Conservation (phyloP, 2,113 vertebrate genomes). For the Thalassarche chlororhynchos region DNA sequence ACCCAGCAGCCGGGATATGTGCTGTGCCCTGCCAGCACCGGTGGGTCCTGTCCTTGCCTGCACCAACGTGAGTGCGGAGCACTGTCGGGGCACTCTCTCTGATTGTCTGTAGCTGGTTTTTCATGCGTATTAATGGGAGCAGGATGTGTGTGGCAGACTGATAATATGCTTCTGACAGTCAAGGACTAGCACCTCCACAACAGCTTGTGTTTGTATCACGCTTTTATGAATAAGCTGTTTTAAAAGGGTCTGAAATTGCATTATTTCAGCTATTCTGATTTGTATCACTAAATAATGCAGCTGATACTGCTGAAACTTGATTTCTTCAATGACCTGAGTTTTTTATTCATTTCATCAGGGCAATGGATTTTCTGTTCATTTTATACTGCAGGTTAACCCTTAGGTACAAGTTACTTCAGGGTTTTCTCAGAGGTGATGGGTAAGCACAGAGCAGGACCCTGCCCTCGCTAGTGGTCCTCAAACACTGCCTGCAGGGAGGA, state of each 20-base stretch:
- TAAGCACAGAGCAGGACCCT: neutral
- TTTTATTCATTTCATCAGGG: neutral
- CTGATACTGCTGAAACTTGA: slow-evolving; percentile 26
- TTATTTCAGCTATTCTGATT: slow-evolving; percentile 44
- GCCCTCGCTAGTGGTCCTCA: neutral
- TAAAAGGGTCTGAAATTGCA: slow-evolving; percentile 14
- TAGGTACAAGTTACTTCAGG: neutral
- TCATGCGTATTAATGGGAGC: neutral
- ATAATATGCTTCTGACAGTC: slow-evolving; percentile 24
- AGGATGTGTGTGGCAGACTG: slow-evolving; percentile 9
- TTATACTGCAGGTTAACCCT: slow-evolving; percentile 12
- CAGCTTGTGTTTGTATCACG: slow-evolving; percentile 34
- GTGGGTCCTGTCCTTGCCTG: neutral
- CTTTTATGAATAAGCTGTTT: slow-evolving; percentile 15
- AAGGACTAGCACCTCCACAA: slow-evolving; percentile 1
- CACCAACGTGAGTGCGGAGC: fast-evolving
- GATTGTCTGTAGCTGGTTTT: neutral
- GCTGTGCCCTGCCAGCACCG: neutral
- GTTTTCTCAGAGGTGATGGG: neutral
- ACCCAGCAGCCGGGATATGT: neutral
- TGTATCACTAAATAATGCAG: slow-evolving; percentile 18
- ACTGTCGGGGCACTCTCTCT: neutral
- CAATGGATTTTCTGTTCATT: slow-evolving; percentile 6
- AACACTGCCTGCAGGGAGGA: neutral
- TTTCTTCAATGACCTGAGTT: slow-evolving; percentile 38